These are phyloP conservation scores for Carterocephalus palaemon DNA, from an alignment of 2,888 invertebrate species.

Conservation along the genomic window DNA sequence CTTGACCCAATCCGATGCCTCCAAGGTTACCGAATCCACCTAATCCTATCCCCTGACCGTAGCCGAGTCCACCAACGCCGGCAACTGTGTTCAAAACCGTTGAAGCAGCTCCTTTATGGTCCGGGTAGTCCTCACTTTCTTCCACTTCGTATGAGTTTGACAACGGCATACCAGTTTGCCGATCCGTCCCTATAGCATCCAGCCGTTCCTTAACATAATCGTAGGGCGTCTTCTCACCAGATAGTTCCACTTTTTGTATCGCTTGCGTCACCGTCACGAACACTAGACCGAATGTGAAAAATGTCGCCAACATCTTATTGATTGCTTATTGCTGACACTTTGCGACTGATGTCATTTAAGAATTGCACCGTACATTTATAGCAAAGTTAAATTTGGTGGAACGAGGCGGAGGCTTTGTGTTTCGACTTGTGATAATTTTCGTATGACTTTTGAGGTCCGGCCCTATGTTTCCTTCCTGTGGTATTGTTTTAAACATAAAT, in stretches of 20 bases:
- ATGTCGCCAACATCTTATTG: slow-evolving; percentile 58
- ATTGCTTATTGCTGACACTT: slow-evolving; percentile 52
- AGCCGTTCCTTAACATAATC: slow-evolving; percentile 68
- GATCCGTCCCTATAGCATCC: slow-evolving; percentile 54
- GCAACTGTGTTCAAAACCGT: slow-evolving; percentile 58
- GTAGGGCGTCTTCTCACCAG: slow-evolving; percentile 66
- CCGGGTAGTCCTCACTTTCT: slow-evolving; percentile 79
- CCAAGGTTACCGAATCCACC: slow-evolving; percentile 41
- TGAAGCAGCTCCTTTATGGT: slow-evolving; percentile 67
- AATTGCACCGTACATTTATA: slow-evolving; percentile 72
- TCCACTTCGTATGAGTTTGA: slow-evolving; percentile 79
- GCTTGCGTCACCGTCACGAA: slow-evolving; percentile 45
- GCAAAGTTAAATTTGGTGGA: slow-evolving; percentile 68
- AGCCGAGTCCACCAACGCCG: slow-evolving; percentile 49
- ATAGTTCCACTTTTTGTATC: slow-evolving; percentile 52
- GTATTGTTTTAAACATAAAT: slow-evolving; percentile 76
- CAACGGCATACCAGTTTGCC: slow-evolving; percentile 56
- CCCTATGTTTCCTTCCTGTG: slow-evolving; percentile 74
- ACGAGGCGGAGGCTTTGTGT: slow-evolving; percentile 57
- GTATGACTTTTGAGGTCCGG: slow-evolving; percentile 51
- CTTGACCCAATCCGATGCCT: slow-evolving; percentile 40
- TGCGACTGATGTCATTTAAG: slow-evolving; percentile 69
- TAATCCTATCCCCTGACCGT: slow-evolving; percentile 40
- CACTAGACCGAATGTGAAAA: slow-evolving; percentile 35
- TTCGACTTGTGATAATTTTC: slow-evolving; percentile 64